Evolutionary conservation across 2,888 invertebrate species (phyloP), one percentile per base, ranked within the genome.

Genomic region (Polyommatus icarus): DNA sequence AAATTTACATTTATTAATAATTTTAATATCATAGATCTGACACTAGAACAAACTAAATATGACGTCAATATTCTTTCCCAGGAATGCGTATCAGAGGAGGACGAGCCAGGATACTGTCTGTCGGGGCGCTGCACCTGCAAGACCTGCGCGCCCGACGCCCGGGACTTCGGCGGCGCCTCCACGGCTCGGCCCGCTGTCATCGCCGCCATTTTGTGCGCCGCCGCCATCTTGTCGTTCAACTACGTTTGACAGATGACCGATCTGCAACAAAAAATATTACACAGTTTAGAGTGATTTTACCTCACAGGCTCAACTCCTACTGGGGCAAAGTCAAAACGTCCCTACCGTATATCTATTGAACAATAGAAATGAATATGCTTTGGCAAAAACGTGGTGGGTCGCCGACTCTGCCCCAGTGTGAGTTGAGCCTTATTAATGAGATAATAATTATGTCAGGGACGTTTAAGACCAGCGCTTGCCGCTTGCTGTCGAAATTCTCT

Each of bases 51-150:
- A n/a, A 24, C 10, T 6, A 29, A 67, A 10, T 67, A 5, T 32
- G 12, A 67, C 29, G 6, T 73, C 7, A 73, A 20, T 24, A 46
- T 40, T 57, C 15, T 59, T 79, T 78, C 82, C 8, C 84, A 94
- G 94, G 94, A 94, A 87, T 94, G 94, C 78, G 90, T 93, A 1
- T 92, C 90, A 1, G 94, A 94, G 79, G 91, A 92, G 80, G 89
- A 91, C 71, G 92, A 93, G 79, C 92, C 91, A 0, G 94, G 94
- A 0, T 93, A 91, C 84, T 94, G 94, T 80, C 84, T 90, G 0
- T 84, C 89, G 0, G 93, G 93, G 0, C 88, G 90, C 29, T 94
- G 94, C 82, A 93, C 92, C 0, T 94, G 94, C 84, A 90, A 91
- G 83, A 92, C 88, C 0, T 94, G 94, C 78, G 84, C 88, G 0